Percentiles rank a stretch among this genome's conserved stretches.
Evolutionary conservation across 2,113 vertebrate genomes (phyloP).

Genomic region (Acanthisitta chloris): DNA sequence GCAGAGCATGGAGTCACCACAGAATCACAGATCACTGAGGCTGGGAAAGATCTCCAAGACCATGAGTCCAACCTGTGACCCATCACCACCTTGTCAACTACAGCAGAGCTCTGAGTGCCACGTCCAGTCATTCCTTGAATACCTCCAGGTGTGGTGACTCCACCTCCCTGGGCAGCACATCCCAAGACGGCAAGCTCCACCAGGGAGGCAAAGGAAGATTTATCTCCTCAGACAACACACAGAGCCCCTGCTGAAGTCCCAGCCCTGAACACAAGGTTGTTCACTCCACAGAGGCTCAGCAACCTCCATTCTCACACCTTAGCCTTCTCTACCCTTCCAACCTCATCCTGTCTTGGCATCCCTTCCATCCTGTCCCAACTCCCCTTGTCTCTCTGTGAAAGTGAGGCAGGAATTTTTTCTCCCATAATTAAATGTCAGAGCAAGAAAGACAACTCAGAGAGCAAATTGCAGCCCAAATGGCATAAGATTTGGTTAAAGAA

Average conservation of each 20-base stretch:
- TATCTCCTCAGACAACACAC: too few species aligned
- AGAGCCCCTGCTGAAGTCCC: background rate
- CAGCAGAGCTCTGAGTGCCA: background rate
- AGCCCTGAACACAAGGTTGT: background rate
- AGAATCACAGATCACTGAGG: background rate
- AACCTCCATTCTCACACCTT: background rate
- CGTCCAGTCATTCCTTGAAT: background rate
- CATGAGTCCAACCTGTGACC: background rate
- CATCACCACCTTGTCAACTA: background rate
- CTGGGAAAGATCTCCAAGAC: background rate
- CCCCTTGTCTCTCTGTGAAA: fast-evolving
- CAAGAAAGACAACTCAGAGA: too few species aligned
- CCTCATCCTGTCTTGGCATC: fast-evolving
- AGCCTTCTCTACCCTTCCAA: background rate
- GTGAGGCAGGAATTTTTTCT: background rate
- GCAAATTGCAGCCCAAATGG: background rate
- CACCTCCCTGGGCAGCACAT: background rate
- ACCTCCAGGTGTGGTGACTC: background rate
- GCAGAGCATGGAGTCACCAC: too few species aligned
- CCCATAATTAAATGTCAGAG: background rate
- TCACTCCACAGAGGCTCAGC: background rate
- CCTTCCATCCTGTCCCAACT: background rate
- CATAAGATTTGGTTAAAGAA: background rate
- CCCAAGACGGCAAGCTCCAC: background rate
- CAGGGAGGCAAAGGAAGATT: background rate